phyloP scores from a whole-genome alignment of 2,888 invertebrate species.

The Dryobotodes eremita region DNA sequence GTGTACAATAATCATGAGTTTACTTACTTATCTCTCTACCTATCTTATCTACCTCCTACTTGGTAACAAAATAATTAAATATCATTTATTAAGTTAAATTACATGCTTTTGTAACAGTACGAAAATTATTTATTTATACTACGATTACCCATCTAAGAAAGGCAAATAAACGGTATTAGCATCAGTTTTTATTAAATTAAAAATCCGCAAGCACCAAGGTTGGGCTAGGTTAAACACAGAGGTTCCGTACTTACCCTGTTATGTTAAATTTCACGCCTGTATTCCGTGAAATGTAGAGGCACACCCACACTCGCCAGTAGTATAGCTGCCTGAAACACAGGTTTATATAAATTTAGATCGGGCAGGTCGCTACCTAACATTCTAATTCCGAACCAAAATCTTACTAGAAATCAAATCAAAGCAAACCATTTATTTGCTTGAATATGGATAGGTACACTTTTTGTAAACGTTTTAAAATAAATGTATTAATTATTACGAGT shows the following conservation, averaged over 20 bases:
- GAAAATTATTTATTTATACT: conserved; percentile 11
- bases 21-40: not conserved
- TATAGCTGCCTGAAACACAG: not conserved
- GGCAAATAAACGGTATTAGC: conserved; percentile 4
- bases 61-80: not conserved
- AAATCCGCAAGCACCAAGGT: not conserved
- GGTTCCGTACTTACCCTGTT: conserved; percentile 24
- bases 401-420: too few relatives aligned
- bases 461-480: too few relatives aligned
- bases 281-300: not conserved
- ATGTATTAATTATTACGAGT: too few relatives aligned
- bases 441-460: too few relatives aligned
- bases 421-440: too few relatives aligned
- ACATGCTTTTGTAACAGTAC: conserved; percentile 10
- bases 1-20: conserved; percentile 26
- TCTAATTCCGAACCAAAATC: too few relatives aligned
- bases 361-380: too few relatives aligned
- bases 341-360: too few relatives aligned
- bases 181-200: conserved; percentile 5
- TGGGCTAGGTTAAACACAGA: not conserved
- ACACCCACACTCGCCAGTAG: not conserved
- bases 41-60: too few relatives aligned
- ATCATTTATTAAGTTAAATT: not conserved
- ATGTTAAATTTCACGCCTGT: not conserved
- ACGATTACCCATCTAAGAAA: conserved; percentile 7